Evolutionary conservation across 2,797 vertebrate species (phyloP).

Genomic region (Lepus oiostolus): DNA sequence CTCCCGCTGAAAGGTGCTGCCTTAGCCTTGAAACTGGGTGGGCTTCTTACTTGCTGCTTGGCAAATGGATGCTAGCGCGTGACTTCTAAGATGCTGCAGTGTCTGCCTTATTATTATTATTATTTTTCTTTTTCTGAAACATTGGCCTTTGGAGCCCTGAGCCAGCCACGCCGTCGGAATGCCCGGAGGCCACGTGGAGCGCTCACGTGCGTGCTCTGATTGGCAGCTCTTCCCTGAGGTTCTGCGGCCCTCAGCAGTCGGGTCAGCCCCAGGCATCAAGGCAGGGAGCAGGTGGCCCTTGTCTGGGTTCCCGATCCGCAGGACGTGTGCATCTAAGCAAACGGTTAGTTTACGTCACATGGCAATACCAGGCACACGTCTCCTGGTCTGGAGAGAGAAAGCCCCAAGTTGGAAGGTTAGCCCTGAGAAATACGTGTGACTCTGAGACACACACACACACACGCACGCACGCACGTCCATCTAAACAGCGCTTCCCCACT

Average conservation of each 20-base stretch:
- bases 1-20: background rate
- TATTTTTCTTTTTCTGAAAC: background rate
- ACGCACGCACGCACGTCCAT: background rate
- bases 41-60: background rate
- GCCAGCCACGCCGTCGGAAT: no score
- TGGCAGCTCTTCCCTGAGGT: no score
- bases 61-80: background rate
- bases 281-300: background rate
- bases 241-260: background rate
- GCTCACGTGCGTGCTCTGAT: no score
- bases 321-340: slow-evolving; percentile 6
- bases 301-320: slow-evolving; percentile 6
- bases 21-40: background rate
- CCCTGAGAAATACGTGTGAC: slow-evolving; percentile 42
- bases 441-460: background rate
- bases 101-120: background rate
- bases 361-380: background rate
- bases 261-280: background rate
- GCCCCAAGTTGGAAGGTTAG: background rate
- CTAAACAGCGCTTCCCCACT: background rate
- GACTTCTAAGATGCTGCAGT: background rate
- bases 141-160: slow-evolving; percentile 13
- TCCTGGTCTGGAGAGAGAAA: background rate
- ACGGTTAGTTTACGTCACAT: background rate
- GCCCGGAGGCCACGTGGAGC: no score